These are phyloP conservation scores for Lasioglossum marginatum DNA, from an alignment of 2,888 invertebrate species.

Conservation along the genomic window DNA sequence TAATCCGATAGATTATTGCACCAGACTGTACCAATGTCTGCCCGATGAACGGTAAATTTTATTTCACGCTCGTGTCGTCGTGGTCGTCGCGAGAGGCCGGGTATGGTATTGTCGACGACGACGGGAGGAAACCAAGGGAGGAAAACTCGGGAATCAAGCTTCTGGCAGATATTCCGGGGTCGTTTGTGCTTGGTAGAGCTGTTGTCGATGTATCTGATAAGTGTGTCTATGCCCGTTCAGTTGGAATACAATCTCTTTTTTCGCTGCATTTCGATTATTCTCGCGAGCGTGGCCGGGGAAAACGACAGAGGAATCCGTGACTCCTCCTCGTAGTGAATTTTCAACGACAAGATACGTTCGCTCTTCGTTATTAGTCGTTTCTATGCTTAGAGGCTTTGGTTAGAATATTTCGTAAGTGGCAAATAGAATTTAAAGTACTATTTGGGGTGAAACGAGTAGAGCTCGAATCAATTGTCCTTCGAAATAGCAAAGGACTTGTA, in stretches of 20 bases:
- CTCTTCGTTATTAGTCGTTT: background rate
- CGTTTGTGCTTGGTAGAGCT: constrained; percentile 5
- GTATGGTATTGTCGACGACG: constrained; percentile 15
- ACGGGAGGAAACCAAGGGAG: constrained; percentile 18
- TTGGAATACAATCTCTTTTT: background rate
- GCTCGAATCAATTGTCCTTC: too few relatives aligned
- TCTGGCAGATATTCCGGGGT: constrained; percentile 1
- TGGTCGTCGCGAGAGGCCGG: background rate
- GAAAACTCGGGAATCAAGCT: constrained; percentile 14
- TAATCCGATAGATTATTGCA: background rate
- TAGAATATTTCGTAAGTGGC: background rate
- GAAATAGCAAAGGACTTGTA: too few relatives aligned
- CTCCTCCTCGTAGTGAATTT: background rate
- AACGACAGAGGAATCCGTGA: background rate
- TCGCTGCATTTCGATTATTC: background rate
- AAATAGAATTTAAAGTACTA: too few relatives aligned
- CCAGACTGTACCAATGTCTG: background rate
- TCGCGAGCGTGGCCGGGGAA: background rate
- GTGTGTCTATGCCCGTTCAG: background rate
- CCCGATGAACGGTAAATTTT: constrained; percentile 36
- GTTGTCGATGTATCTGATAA: constrained; percentile 8
- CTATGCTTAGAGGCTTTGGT: background rate
- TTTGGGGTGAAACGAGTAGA: too few relatives aligned
- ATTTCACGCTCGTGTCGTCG: constrained; percentile 35
- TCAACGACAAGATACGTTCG: background rate